Conservation (phyloP, 2,797 vertebrate species). For the Benthosema pterotum region DNA sequence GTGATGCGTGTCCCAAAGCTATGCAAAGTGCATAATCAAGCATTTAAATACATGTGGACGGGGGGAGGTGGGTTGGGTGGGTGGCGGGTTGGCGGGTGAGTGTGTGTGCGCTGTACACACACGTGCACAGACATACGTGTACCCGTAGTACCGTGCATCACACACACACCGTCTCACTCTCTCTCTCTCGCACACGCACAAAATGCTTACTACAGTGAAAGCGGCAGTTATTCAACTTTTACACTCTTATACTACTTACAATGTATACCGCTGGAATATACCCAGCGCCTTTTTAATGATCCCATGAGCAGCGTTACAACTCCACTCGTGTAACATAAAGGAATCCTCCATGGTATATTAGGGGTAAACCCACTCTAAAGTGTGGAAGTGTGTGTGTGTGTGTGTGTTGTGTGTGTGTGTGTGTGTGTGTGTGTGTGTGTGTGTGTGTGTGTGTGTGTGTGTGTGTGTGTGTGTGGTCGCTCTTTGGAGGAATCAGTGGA, state of each 20-base stretch:
- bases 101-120: slow-evolving; percentile 30
- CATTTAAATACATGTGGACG: slow-evolving; percentile 76
- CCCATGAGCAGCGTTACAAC: slow-evolving; percentile 52
- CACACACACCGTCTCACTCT: slow-evolving; percentile 7
- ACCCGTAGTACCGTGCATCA: not conserved
- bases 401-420: no score
- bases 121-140: not conserved
- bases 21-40: slow-evolving; percentile 83
- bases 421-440: no score
- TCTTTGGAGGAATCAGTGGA: slow-evolving; percentile 49
- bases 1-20: slow-evolving; percentile 80
- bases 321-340: slow-evolving; percentile 59
- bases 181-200: slow-evolving; percentile 35
- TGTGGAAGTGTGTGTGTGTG: no score
- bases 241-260: slow-evolving; percentile 43
- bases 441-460: no score
- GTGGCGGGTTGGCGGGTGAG: slow-evolving; percentile 32
- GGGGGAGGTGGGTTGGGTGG: no score
- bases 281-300: slow-evolving; percentile 60
- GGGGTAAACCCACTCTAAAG: slow-evolving; percentile 65
- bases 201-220: slow-evolving; percentile 67
- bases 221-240: slow-evolving; percentile 54
- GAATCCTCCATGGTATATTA: slow-evolving; percentile 58
- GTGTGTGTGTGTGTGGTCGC: slow-evolving; percentile 35
- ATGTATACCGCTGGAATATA: slow-evolving; percentile 38